These are phyloP conservation scores for Zalophus californianus DNA, from an alignment of 2,797 vertebrate genomes.

Conservation along the genomic window DNA sequence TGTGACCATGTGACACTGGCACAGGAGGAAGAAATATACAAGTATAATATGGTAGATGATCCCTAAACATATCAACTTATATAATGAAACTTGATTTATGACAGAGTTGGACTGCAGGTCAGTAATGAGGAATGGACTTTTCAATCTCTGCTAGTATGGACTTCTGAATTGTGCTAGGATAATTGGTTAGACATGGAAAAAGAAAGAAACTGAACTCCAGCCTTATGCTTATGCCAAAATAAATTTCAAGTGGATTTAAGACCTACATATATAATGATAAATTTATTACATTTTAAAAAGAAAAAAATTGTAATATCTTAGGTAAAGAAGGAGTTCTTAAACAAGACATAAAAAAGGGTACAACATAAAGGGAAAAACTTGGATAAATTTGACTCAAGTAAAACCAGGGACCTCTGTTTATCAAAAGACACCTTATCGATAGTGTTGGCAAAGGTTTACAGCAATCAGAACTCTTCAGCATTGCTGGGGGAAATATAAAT, in stretches of 20 bases:
- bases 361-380: not conserved
- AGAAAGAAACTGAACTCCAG: not conserved
- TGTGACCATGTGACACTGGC: not conserved
- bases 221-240: not conserved
- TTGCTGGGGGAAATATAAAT: not conserved
- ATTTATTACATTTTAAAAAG: slow-evolving; percentile 18
- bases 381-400: not conserved
- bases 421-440: not conserved
- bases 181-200: not conserved
- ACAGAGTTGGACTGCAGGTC: not conserved
- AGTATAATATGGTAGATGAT: not conserved
- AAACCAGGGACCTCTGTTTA: slow-evolving; percentile 3
- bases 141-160: not conserved
- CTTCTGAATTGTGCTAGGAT: not conserved
- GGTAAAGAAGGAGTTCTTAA: not conserved
- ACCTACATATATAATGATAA: not conserved
- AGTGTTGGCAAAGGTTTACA: not conserved
- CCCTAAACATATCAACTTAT: not conserved
- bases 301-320: slow-evolving; percentile 28
- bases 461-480: not conserved
- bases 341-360: not conserved
- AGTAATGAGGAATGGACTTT: not conserved
- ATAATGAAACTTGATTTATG: not conserved
- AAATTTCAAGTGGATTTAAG: slow-evolving; percentile 31
- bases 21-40: not conserved